These are phyloP conservation scores for Uromys caudimaculatus DNA, from an alignment of 2,797 vertebrate genomes.

Conservation along the genomic window DNA sequence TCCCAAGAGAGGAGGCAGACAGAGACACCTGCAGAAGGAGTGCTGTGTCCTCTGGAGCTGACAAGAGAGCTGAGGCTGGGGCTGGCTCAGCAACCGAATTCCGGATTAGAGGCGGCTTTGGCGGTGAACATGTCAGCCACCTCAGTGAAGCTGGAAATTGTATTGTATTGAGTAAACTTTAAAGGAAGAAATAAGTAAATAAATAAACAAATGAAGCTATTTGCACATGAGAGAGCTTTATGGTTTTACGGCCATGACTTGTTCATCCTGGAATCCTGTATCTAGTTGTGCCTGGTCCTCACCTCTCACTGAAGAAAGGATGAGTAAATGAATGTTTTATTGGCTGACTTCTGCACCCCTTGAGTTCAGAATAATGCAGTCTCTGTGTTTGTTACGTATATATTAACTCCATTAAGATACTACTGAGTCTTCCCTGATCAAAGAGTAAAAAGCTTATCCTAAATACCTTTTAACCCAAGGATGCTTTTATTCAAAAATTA, in stretches of 20 bases:
- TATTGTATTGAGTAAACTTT: not conserved
- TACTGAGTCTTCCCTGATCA: not conserved
- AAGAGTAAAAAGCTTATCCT: not conserved
- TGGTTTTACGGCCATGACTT: not conserved
- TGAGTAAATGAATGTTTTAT: not conserved
- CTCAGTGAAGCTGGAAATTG: not conserved
- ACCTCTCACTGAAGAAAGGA: not conserved
- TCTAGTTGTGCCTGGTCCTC: not conserved
- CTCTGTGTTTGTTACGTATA: not conserved
- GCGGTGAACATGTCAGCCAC: not conserved
- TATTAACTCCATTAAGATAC: not conserved
- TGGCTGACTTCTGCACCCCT: not conserved
- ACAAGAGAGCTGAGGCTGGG: not conserved
- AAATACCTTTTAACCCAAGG: not conserved
- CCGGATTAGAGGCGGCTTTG: not conserved
- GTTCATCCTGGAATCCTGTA: not conserved
- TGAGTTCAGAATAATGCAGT: not conserved
- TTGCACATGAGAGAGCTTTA: not conserved
- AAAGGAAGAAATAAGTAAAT: not conserved
- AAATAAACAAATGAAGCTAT: not conserved
- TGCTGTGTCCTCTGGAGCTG: not conserved
- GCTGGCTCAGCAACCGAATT: not conserved
- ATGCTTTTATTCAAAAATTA: not conserved
- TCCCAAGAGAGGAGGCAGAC: not conserved
- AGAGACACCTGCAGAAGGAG: not conserved